Evolutionary conservation across 2,888 invertebrate species (phyloP).

Genomic region (Andrena bicolor): DNA sequence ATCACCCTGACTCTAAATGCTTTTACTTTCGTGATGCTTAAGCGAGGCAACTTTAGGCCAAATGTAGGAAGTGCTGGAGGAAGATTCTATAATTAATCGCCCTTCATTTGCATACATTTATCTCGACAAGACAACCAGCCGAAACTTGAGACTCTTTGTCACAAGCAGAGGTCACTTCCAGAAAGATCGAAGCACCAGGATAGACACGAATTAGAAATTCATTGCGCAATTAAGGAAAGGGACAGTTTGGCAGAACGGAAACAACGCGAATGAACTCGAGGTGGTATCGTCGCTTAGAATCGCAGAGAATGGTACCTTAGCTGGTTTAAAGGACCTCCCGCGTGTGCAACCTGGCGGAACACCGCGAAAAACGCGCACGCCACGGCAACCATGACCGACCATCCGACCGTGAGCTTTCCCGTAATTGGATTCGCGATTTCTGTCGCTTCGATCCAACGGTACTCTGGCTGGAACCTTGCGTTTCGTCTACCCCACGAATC

Average conservation of each 20-base stretch:
- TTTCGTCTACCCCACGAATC: not conserved
- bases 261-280: constrained; percentile 18
- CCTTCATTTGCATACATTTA: not conserved
- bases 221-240: constrained; percentile 14
- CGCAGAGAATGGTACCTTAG: constrained; percentile 37
- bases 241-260: constrained; percentile 25
- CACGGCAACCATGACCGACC: constrained; percentile 23
- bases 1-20: too few species aligned
- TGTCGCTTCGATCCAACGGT: not conserved
- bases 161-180: not conserved
- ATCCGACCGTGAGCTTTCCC: constrained; percentile 22
- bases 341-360: constrained; percentile 8
- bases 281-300: constrained; percentile 58
- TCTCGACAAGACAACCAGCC: too few species aligned
- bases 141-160: too few species aligned
- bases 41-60: too few species aligned
- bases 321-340: constrained; percentile 61
- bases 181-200: not conserved
- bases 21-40: too few species aligned
- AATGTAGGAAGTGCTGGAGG: too few species aligned
- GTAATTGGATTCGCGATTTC: not conserved
- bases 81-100: too few species aligned
- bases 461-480: not conserved
- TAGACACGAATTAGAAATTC: not conserved
- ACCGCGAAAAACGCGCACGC: constrained; percentile 31